Conservation (phyloP, 2,797 vertebrate species). For the Ceyx erithaca region DNA sequence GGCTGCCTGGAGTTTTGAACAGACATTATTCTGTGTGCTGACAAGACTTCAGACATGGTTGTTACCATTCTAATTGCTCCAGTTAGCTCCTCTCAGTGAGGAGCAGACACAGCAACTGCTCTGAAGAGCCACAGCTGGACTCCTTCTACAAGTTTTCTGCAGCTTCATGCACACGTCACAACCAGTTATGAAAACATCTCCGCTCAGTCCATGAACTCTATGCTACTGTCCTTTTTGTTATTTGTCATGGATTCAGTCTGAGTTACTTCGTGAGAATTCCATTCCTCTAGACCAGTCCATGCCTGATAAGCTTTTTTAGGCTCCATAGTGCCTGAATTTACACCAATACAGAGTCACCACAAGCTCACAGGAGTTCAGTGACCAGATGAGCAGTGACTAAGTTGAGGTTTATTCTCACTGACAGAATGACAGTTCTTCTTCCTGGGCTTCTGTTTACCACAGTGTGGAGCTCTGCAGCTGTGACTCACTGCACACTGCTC, state of each 20-base stretch:
- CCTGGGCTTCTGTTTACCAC: not conserved
- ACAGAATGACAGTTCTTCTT: not conserved
- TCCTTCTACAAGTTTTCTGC: not conserved
- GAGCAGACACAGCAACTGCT: not conserved
- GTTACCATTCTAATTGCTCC: not conserved
- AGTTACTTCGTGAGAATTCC: not conserved
- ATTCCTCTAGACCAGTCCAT: not conserved
- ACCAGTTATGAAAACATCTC: not conserved
- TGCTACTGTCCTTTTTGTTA: not conserved
- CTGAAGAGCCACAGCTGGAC: constrained; percentile 17
- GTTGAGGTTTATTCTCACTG: not conserved
- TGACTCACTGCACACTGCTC: not conserved
- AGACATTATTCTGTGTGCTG: not conserved
- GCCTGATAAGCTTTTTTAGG: rapidly evolving
- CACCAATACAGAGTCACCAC: not conserved
- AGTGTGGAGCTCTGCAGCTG: rapidly evolving
- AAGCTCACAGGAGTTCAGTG: not conserved
- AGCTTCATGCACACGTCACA: not conserved
- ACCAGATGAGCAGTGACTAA: not conserved
- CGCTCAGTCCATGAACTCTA: not conserved
- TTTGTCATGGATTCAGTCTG: not conserved
- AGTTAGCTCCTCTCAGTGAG: constrained; percentile 4
- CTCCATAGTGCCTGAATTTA: not conserved
- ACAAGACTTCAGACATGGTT: constrained; percentile 1
- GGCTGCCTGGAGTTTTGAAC: not conserved